Evolutionary conservation across 2,888 invertebrate species (phyloP), one percentile per base, ranked within the genome.

Genomic region (Fissipunctia ypsillon): DNA sequence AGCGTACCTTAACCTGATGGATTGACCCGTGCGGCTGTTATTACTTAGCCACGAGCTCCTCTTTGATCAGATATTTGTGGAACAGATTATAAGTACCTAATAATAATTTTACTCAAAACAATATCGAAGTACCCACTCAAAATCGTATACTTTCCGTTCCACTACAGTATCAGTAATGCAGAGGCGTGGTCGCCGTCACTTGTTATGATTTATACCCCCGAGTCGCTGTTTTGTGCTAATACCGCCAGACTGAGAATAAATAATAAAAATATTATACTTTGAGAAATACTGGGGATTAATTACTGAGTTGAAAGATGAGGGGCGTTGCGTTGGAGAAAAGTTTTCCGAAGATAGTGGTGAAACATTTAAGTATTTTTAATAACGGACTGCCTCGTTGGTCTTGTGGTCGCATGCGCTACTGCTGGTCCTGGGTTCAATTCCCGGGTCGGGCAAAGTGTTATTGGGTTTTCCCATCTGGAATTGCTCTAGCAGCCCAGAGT

Each of bases 161-260:
- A 60, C 50, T 63, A 22, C 25, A 56, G 74, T n/a, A 84, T 76
- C 82, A 63, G 81, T 63, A 71, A 78, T 81, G 78, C 77, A 16
- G 75, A 77, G 88, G 88, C 86, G 88, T 84, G 88, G 82, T 70
- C 7, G 38, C 84, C 80, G 88, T 88, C 88, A 83, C 74, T 77
- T 82, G 57, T 63, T 4, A 87, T 88, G 88, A 88, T 88, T 88
- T 86, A 88, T 88, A 68, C 61, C 70, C 41, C 10, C 16, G 56
- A 25, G 71, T 56, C 78, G 80, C 71, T 82, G 85, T 87, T 84
- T 77, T 83, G 82, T 86, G 85, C 85, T 87, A 84, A 85, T 83
- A 73, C 76, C 68, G 69, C 76, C 48, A 61, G 80, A 61, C 66
- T 4, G 22, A 65, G 61, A 80, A 84, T 74, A 83, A 81, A 70